Base-by-base conservation (phyloP, 1,140 invertebrate genomes). In the Drosophila erecta region DNA sequence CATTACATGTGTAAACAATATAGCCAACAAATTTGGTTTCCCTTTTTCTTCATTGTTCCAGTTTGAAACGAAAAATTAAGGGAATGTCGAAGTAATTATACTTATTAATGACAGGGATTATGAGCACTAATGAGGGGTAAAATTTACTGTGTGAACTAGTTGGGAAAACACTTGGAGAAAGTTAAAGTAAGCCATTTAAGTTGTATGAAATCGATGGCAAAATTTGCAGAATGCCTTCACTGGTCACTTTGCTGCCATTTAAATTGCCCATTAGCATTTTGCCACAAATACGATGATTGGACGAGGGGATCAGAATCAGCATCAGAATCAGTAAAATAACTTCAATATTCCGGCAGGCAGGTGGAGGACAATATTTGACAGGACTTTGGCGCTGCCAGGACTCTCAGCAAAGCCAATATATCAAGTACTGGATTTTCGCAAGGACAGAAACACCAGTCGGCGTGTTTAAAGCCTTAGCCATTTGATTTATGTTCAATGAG, bases 371-470 rank as follows among this genome's bases (percentile, higher is more conserved):
- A 76, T 60, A 69, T 78, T 75, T 76, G 83, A 55, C 61, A 70
- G 40, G 66, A 65, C 41, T 56, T 56, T 61, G 44, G 79, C 43
- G 40, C 56, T 67, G 38, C 37, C 55, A 69, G 55, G 43, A 81
- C 64, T 84, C 64, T 73, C 76, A 69, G 83, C 50, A 55, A 79
- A 87, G 79, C 87, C 83, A 83, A 87, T 87, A 89, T 87, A 89
- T 87, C 83, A 87, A 83, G 83, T 72, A 87, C 79, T 89, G 83
- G 83, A 83, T 87, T 87, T 86, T 73, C 59, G 58, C 70, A 71
- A 62, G 81, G 60, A 49, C 47, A 71, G 57, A 49, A 43, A 71
- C 20, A 61, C 37, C 51, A 44, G 67, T 53, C 38, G 27, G 24
- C 72, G 71, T 71, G 79, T 79, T 65, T 62, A 66, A 64, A 58